A percentile compares a stretch with the other conserved stretches of the same genome.
Evolutionary conservation across 1,140 invertebrate species (phyloP).

Genomic region (Eciton burchellii): DNA sequence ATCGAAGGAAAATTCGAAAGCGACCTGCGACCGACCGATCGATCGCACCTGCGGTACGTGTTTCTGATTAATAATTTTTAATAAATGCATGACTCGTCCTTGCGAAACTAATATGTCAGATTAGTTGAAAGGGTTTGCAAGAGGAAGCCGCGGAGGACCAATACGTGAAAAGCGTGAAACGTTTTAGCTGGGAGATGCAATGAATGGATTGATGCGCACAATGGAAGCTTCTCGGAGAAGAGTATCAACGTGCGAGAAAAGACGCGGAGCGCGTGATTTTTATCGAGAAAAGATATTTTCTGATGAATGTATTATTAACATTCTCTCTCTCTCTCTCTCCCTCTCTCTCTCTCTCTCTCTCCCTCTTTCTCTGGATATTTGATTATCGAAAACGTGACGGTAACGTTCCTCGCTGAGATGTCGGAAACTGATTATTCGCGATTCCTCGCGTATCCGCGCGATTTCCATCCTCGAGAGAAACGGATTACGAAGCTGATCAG

Average conservation of each 20-base stretch:
- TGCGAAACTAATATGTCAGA: neutral
- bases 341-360: no score
- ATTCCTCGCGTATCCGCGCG: neutral
- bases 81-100: neutral
- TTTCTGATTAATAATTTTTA: constrained; percentile 6
- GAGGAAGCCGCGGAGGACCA: neutral
- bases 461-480: neutral
- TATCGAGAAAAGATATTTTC: neutral
- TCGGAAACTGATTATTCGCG: neutral
- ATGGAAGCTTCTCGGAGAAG: neutral
- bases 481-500: no score
- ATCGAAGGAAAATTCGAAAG: constrained; percentile 27
- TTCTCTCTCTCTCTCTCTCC: constrained; percentile 20
- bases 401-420: no score
- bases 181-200: neutral
- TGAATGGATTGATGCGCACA: neutral
- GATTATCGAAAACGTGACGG: no score
- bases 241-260: neutral
- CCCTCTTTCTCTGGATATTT: neutral
- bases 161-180: neutral
- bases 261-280: neutral
- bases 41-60: neutral
- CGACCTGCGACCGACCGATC: neutral
- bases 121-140: neutral
- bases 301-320: neutral